Conservation (phyloP, 2,797 vertebrate species). For the Takifugu ocellatus region DNA sequence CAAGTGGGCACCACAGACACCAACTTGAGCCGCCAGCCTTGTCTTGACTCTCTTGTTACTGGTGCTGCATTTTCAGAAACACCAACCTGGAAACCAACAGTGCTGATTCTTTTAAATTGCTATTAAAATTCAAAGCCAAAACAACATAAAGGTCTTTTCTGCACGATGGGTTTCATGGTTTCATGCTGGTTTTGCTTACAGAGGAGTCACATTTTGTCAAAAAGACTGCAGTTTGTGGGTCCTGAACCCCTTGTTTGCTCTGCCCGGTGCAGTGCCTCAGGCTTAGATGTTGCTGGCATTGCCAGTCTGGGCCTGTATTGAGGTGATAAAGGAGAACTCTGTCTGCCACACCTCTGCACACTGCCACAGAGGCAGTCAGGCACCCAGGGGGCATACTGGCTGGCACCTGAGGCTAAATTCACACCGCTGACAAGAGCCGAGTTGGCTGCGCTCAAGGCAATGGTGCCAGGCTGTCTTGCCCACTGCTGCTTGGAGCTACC, state of each 20-base stretch:
- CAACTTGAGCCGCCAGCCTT: constrained; percentile 50
- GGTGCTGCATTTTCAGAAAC: constrained; percentile 63
- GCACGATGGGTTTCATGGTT: constrained; percentile 12
- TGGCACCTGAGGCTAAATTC: constrained; percentile 57
- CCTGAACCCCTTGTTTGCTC: constrained; percentile 41
- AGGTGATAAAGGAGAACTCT: constrained; percentile 68
- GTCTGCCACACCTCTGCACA: constrained; percentile 41
- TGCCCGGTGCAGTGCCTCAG: constrained; percentile 44
- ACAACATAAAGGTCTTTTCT: constrained; percentile 20
- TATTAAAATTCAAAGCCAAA: constrained; percentile 60
- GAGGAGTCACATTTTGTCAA: constrained; percentile 26
- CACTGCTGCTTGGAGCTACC: constrained; percentile 41
- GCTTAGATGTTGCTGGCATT: constrained; percentile 45
- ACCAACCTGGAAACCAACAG: constrained; percentile 58
- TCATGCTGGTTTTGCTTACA: constrained; percentile 23
- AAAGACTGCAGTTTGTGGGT: constrained; percentile 29
- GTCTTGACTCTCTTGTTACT: constrained; percentile 40
- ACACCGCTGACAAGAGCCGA: constrained; percentile 52
- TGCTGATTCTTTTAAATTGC: constrained; percentile 47
- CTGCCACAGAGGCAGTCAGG: constrained; percentile 59
- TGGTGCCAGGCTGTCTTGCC: constrained; percentile 67
- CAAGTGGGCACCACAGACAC: constrained; percentile 64
- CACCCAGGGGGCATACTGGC: constrained; percentile 59
- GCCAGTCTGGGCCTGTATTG: constrained; percentile 49
- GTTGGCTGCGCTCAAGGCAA: constrained; percentile 37